Evolutionary conservation across 2,888 invertebrate genomes (phyloP).

Genomic region (Mystacides longicornis): DNA sequence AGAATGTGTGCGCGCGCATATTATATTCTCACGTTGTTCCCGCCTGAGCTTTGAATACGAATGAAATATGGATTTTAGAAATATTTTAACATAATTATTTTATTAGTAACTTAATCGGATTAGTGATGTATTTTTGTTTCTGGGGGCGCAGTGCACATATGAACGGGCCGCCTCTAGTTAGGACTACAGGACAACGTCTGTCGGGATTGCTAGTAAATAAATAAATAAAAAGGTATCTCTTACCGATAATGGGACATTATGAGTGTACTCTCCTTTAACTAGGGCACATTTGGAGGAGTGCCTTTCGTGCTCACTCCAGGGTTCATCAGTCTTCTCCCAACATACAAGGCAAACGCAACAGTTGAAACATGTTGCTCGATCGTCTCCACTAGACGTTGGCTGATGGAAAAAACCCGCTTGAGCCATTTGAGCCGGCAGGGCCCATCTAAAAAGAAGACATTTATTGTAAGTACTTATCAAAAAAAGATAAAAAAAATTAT

Average conservation of each 20-base stretch:
- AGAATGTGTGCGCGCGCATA: too few species aligned
- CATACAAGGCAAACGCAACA: slow-evolving; percentile 91
- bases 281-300: slow-evolving; percentile 92
- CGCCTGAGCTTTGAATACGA: too few species aligned
- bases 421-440: slow-evolving; percentile 91
- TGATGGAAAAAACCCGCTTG: slow-evolving; percentile 96
- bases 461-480: too few species aligned
- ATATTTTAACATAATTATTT: neutral
- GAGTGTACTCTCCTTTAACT: slow-evolving; percentile 89
- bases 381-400: slow-evolving; percentile 82
- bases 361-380: slow-evolving; percentile 93
- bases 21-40: too few species aligned
- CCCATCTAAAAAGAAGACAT: slow-evolving; percentile 88
- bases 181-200: too few species aligned
- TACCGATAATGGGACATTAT: slow-evolving; percentile 83
- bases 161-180: too few species aligned
- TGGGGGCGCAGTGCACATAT: too few species aligned
- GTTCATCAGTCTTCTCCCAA: slow-evolving; percentile 96
- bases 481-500: too few species aligned
- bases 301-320: slow-evolving; percentile 94
- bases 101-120: too few species aligned
- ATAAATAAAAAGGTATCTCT: slow-evolving; percentile 27
- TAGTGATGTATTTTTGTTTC: too few species aligned
- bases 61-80: neutral
- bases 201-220: too few species aligned